A percentile compares a stretch with the other conserved stretches of the same genome.
These are phyloP conservation scores for Mantis religiosa DNA, from an alignment of 2,888 invertebrate species.

Conservation along the genomic window DNA sequence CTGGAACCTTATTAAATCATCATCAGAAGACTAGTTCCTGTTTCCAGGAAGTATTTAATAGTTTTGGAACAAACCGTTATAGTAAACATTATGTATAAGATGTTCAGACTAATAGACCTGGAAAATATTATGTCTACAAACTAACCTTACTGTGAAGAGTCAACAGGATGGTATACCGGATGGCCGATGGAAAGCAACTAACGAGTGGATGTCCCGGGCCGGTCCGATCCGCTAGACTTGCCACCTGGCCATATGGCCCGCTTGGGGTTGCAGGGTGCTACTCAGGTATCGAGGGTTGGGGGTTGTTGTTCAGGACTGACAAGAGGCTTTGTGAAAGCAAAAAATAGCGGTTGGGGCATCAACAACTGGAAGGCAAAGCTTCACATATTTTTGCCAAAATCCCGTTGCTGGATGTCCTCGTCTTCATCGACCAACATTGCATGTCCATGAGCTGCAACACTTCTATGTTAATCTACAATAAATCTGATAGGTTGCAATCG, in stretches of 20 bases:
- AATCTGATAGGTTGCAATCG: too few species aligned
- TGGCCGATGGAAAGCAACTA: neutral
- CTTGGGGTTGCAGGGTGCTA: neutral
- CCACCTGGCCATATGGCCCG: neutral
- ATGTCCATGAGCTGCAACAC: too few species aligned
- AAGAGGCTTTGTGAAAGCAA: neutral
- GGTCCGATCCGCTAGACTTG: neutral
- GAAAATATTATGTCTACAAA: too few species aligned
- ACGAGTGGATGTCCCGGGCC: neutral
- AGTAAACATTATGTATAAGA: too few species aligned
- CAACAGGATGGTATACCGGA: neutral
- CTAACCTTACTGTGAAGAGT: neutral
- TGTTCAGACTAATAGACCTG: too few species aligned
- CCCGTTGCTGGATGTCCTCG: too few species aligned
- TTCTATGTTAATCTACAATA: too few species aligned
- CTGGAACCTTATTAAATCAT: too few species aligned
- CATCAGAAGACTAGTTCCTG: too few species aligned
- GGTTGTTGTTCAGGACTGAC: neutral
- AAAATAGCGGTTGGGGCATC: neutral
- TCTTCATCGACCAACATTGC: too few species aligned
- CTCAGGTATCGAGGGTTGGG: neutral
- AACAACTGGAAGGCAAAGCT: neutral
- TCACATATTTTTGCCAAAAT: neutral
- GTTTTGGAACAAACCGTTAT: too few species aligned
- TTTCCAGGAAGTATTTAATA: too few species aligned